These are phyloP conservation scores for Drosophila virilis DNA, from an alignment of 1,140 invertebrate genomes.

Conservation along the genomic window DNA sequence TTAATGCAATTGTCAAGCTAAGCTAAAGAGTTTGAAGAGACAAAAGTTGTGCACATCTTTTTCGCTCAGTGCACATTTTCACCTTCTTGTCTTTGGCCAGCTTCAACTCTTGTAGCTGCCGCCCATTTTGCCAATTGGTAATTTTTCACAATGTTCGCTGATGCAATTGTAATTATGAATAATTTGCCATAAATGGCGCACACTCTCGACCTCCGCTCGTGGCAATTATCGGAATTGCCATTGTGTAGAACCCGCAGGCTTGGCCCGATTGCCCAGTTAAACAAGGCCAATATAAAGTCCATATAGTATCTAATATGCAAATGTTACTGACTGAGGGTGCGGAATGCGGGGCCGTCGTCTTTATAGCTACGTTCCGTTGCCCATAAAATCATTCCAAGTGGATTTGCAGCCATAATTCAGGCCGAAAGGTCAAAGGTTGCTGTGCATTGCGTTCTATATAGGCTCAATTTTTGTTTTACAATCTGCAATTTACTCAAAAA, in stretches of 20 bases:
- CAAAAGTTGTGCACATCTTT: not conserved
- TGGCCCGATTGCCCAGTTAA: constrained; percentile 27
- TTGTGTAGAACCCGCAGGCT: constrained; percentile 20
- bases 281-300: constrained; percentile 7
- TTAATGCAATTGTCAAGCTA: too few species aligned
- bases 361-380: constrained; percentile 7
- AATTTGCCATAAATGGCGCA: constrained; percentile 77
- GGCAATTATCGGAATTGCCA: constrained; percentile 74
- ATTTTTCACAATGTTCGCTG: constrained; percentile 31
- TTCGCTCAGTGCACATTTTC: not conserved
- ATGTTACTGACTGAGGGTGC: constrained; percentile 6
- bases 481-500: not conserved
- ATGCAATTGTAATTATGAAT: constrained; percentile 78
- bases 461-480: not conserved
- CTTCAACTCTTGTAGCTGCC: not conserved
- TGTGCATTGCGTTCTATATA: not conserved
- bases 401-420: constrained; percentile 33
- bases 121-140: constrained; percentile 29
- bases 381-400: constrained; percentile 13
- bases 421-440: constrained; percentile 33
- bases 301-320: constrained; percentile 16
- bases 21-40: too few species aligned
- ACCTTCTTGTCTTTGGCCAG: not conserved
- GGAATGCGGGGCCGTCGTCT: not conserved
- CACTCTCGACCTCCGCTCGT: constrained; percentile 14